phyloP scores from a whole-genome alignment of 2,888 invertebrate species.

The Acrobasis consociella region DNA sequence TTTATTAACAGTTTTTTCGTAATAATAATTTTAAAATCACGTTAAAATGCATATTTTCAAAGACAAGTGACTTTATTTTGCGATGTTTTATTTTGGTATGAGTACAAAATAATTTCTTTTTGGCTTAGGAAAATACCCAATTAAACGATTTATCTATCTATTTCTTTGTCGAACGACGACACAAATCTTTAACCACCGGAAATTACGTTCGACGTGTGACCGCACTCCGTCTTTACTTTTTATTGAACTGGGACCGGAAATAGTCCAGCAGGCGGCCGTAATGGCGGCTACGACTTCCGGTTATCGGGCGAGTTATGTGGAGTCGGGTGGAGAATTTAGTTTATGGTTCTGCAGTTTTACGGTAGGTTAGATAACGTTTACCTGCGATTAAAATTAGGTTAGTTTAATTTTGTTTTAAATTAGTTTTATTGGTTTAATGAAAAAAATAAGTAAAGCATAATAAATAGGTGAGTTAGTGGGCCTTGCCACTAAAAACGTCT shows the following conservation, averaged over 20 bases:
- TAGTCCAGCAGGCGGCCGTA: constrained; percentile 29
- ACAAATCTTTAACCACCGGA: neutral
- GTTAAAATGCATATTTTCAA: no score
- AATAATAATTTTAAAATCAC: no score
- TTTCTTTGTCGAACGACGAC: neutral
- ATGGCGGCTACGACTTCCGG: constrained; percentile 41
- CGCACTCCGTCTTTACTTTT: constrained; percentile 15
- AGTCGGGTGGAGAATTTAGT: neutral
- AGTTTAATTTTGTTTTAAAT: neutral
- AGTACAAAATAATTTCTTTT: no score
- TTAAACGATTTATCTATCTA: no score
- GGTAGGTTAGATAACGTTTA: neutral
- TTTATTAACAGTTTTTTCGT: no score
- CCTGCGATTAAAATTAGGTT: neutral
- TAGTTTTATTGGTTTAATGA: no score
- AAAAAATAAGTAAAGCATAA: no score
- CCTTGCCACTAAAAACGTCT: no score
- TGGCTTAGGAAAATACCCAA: no score
- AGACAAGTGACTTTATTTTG: no score
- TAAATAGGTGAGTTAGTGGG: no score
- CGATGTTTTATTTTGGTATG: no score
- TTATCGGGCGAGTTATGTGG: constrained; percentile 23
- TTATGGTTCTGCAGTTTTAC: neutral
- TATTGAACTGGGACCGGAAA: constrained; percentile 1
- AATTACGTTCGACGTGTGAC: neutral